These are phyloP conservation scores for Lerista edwardsae DNA, from an alignment of 2,797 vertebrate species.

Conservation along the genomic window DNA sequence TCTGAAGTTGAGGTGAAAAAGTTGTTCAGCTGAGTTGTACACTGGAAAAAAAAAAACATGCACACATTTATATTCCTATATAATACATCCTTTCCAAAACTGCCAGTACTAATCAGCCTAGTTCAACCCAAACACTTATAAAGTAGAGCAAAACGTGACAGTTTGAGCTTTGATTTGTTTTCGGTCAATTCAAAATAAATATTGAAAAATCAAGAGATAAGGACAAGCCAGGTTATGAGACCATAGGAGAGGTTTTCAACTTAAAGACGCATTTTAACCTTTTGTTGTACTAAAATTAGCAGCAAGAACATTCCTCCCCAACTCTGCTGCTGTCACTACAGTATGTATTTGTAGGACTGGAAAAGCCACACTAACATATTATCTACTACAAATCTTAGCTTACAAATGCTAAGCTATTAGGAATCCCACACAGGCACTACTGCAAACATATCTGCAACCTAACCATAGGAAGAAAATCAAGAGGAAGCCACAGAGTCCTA, in stretches of 20 bases:
- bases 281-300: neutral
- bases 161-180: neutral
- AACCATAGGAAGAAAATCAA: no score
- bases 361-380: neutral
- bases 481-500: neutral
- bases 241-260: neutral
- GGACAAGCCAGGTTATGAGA: neutral
- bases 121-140: no score
- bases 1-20: conserved; percentile 99
- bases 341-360: neutral
- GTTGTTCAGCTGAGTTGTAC: conserved; percentile 96
- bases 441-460: no score
- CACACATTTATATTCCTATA: neutral
- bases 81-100: neutral
- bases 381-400: neutral
- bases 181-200: neutral
- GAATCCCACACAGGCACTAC: neutral
- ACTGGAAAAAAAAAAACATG: conserved; percentile 77
- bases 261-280: neutral
- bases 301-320: no score
- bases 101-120: neutral
- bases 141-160: neutral
- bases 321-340: no score
- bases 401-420: neutral
- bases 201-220: neutral